Percentiles rank a stretch among this genome's conserved stretches.
These are phyloP conservation scores for Drosophila takahashii DNA, from an alignment of 1,140 invertebrate species.

Conservation along the genomic window DNA sequence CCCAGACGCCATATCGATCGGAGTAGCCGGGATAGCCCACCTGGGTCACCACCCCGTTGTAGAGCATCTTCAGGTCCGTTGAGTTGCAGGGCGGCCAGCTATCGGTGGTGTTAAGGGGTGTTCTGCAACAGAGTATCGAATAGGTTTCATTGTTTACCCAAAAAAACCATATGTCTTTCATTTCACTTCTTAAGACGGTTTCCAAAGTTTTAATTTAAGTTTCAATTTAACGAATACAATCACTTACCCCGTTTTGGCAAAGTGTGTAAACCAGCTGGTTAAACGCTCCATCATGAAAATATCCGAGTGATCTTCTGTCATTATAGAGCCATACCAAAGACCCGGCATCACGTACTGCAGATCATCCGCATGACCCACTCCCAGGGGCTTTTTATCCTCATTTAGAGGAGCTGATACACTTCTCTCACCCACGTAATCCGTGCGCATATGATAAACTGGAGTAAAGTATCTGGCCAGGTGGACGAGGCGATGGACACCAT, in stretches of 20 bases:
- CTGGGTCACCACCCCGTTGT: slow-evolving; percentile 35
- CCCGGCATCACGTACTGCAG: slow-evolving; percentile 88
- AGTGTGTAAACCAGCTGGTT: slow-evolving; percentile 53
- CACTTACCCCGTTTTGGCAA: slow-evolving; percentile 64
- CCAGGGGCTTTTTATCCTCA: slow-evolving; percentile 14
- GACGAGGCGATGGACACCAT: slow-evolving; percentile 85
- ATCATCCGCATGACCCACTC: slow-evolving; percentile 88
- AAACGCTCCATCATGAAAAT: slow-evolving; percentile 73
- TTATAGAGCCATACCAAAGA: slow-evolving; percentile 72
- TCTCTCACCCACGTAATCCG: slow-evolving; percentile 73
- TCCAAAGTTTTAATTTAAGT: background rate
- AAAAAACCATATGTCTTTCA: slow-evolving; percentile 1
- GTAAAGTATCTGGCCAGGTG: slow-evolving; percentile 84
- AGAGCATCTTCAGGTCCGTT: slow-evolving; percentile 27
- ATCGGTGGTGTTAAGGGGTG: slow-evolving; percentile 9
- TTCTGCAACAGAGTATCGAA: slow-evolving; percentile 2
- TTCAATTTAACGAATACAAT: background rate
- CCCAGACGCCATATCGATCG: slow-evolving; percentile 66
- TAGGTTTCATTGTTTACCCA: background rate
- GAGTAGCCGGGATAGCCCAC: slow-evolving; percentile 41
- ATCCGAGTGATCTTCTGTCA: slow-evolving; percentile 38
- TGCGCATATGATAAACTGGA: slow-evolving; percentile 86
- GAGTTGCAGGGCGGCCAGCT: slow-evolving; percentile 53
- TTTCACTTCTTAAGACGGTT: background rate
- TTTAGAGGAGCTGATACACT: slow-evolving; percentile 26